These are phyloP conservation scores for Fregata magnificens DNA, from an alignment of 2,113 vertebrate genomes.

Conservation along the genomic window DNA sequence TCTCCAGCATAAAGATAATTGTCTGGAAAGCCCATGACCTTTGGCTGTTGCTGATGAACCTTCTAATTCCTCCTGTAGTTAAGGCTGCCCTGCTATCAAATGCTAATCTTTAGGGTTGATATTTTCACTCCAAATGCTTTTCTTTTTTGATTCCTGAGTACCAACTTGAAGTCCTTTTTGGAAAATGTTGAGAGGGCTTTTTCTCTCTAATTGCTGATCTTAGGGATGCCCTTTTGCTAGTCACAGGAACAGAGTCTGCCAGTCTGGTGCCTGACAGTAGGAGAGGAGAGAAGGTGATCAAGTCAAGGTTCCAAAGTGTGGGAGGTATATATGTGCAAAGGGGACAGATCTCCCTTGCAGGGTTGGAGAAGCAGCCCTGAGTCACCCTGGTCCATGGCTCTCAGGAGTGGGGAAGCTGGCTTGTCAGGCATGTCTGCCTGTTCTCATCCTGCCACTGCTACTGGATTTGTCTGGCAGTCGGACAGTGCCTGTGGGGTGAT, in stretches of 20 bases:
- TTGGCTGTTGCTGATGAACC: background rate
- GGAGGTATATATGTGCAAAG: background rate
- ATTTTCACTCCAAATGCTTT: background rate
- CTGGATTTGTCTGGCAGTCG: background rate
- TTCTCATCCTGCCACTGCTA: background rate
- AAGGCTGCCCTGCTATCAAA: background rate
- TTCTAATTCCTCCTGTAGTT: background rate
- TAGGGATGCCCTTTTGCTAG: background rate
- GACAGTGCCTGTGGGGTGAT: background rate
- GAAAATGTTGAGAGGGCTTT: background rate
- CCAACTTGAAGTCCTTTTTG: background rate
- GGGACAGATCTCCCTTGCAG: background rate
- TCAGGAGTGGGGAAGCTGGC: fast-evolving
- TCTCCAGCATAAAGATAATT: background rate
- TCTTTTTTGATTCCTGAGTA: background rate
- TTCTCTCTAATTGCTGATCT: background rate
- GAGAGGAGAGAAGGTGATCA: background rate
- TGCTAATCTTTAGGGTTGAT: background rate
- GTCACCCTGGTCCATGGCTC: background rate
- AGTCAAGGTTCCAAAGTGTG: background rate
- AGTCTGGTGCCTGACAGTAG: background rate
- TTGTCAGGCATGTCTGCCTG: background rate
- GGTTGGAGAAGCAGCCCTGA: background rate
- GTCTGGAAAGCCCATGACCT: background rate
- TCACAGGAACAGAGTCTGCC: background rate